Conservation (phyloP, 1,140 invertebrate genomes). For the Cyrtorhinus lividipennis region DNA sequence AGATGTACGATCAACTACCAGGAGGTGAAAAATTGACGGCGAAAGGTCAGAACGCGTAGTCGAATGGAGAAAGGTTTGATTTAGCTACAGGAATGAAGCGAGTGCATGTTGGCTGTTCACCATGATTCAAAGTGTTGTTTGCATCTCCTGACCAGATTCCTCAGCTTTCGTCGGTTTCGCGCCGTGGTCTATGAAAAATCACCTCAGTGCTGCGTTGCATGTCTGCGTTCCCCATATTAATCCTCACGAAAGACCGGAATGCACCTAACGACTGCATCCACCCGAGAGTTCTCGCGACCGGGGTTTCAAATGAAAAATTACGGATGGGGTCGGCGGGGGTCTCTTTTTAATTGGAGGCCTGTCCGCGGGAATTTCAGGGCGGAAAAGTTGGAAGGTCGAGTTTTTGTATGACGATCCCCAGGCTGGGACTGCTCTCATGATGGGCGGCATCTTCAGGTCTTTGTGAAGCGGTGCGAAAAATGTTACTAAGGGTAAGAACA, state of each 20-base stretch:
- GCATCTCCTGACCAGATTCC: no score
- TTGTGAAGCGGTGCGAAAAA: not conserved
- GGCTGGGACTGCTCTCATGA: no score
- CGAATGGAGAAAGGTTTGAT: no score
- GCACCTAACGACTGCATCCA: not conserved
- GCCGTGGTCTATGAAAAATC: constrained; percentile 4
- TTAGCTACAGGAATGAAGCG: no score
- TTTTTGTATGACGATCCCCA: not conserved
- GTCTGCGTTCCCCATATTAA: not conserved
- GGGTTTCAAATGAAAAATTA: constrained; percentile 2
- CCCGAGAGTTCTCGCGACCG: not conserved
- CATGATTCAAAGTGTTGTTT: no score
- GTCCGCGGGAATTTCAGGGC: not conserved
- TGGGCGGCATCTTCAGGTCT: not conserved
- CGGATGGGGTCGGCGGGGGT: not conserved
- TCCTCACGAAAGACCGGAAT: not conserved
- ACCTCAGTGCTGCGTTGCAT: not conserved
- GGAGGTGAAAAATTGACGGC: no score
- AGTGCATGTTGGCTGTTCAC: no score
- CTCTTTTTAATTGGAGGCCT: not conserved
- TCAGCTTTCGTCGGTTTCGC: no score
- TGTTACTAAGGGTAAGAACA: not conserved
- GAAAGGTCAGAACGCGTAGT: no score
- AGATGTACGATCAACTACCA: no score
- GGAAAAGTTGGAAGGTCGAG: not conserved